Evolutionary conservation across 2,113 vertebrate species (phyloP), one percentile per base, ranked within the genome.

Genomic region (Trinectes maculatus): DNA sequence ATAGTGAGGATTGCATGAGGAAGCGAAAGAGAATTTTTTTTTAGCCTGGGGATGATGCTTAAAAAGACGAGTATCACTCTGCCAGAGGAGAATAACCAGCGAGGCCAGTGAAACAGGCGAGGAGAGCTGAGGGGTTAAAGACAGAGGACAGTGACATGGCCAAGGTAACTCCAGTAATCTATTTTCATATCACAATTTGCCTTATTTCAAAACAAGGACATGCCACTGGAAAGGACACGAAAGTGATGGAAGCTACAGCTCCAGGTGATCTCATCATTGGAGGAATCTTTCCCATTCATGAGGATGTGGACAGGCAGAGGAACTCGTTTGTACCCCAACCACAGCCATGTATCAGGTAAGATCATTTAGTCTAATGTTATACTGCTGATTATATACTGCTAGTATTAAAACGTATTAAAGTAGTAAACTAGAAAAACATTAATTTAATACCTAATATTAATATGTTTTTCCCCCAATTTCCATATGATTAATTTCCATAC

Each of bases 321-420:
- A 74, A 77, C 19, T 36, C 84, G 12, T 90, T 90, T 55, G 73
- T 82, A 49, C 94, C 94, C 19, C 75, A 89, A n/a, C 83, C 83
- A 40, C 82, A 86, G 55, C 84, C 78, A 2, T 97, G 95, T 47
- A 73, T 82, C 54, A 83, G 90, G 95, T 97, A 64, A 95, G 94
- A 92, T 78, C 9, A 34, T 34, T 34, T 15, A 12, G 0, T 7
- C 6, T 5, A 8, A 63, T 42, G 2, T 9, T 34, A 25, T 22
- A 19, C 49, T 24, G 13, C 19, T 25, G 10, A 43, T 40, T 40
- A n/a, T n/a, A n/a, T n/a, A n/a, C n/a, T n/a, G n/a, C n/a, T 40
- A 12, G 4, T 8, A n/a, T 13, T n/a, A 12, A 40, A 40, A 18
- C 16, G 13, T 18, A 18, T 40, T 18, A n/a, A 36, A 13, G 34